These are phyloP conservation scores for Notarius quadriscutis DNA, from an alignment of 2,113 vertebrate species.

Conservation along the genomic window DNA sequence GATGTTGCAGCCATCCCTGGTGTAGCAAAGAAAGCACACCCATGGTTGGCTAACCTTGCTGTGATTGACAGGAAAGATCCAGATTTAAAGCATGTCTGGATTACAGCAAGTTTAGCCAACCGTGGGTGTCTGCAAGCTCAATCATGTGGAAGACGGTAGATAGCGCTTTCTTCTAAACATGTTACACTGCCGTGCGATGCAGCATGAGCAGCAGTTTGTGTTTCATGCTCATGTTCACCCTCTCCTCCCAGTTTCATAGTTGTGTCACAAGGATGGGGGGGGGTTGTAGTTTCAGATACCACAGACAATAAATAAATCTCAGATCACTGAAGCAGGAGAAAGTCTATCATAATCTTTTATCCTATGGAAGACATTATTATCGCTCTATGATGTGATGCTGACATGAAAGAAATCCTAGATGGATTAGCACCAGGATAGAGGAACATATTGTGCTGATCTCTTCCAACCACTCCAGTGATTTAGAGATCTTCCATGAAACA, in stretches of 20 bases:
- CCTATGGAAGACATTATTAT: neutral
- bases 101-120: neutral
- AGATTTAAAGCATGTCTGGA: neutral
- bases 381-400: neutral
- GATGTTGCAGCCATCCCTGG: neutral
- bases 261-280: neutral
- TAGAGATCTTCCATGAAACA: slow-evolving; percentile 18
- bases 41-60: neutral
- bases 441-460: slow-evolving; percentile 34
- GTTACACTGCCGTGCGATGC: neutral
- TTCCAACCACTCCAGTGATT: slow-evolving; percentile 8
- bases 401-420: neutral
- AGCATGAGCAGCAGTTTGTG: neutral
- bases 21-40: neutral
- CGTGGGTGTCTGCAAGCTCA: neutral
- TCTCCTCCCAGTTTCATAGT: neutral
- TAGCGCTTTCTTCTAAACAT: neutral
- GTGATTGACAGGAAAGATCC: neutral
- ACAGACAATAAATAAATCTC: neutral
- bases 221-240: neutral
- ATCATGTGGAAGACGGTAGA: neutral
- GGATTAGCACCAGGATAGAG: neutral
- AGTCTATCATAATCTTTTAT: neutral
- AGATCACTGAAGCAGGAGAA: neutral
- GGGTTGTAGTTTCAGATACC: neutral